Evolutionary conservation across 2,113 vertebrate genomes (phyloP), one percentile per base, ranked within the genome.

Genomic region (Hippocampus mohnikei): DNA sequence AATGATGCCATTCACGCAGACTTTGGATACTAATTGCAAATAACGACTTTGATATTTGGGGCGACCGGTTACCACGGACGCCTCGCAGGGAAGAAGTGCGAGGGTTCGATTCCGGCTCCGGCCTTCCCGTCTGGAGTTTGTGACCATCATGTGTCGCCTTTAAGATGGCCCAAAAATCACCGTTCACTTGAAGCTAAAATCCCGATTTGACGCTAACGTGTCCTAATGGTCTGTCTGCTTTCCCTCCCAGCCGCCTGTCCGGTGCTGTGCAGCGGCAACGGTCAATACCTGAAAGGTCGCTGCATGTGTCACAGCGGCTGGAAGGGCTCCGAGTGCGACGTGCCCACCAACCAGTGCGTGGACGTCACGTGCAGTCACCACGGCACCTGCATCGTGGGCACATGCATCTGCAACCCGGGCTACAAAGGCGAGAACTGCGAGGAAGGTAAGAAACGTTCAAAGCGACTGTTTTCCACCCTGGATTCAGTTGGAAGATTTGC

Each of bases 391-490:
- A 98, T 99, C 83, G 94, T 94, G 90, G 97, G 97, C 29, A 98
- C 96, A 56, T 99, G 97, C 71, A 98, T 99, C 92, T 99, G 97
- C 84, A 96, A 96, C 83, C 96, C 96, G 0, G 97, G 97, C 3
- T 98, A 98, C 92, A 98, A 98, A 69, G 97, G 97, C 7, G 96
- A 99, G 81, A 98, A 94, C 93, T 99, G 97, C 0, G 96, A 99
- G 87, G 96, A 99, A 96, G 97, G 97, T 99, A 67, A 80, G 59
- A 76, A 40, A 74, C 55, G n/a, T 5, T n/a, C n/a, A 56, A 56
- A 53, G 50, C 8, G 1, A 53, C 3, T 16, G 13, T 13, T 44
- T 15, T 37, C 33, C 33, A 37, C 3, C 15, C 48, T 21, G 48
- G 48, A 7, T 50, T 55, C 8, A 23, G 11, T 55, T 55, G 10